Evolutionary conservation across 2,113 vertebrate species (phyloP).

Genomic region (Gambusia holbrooki): DNA sequence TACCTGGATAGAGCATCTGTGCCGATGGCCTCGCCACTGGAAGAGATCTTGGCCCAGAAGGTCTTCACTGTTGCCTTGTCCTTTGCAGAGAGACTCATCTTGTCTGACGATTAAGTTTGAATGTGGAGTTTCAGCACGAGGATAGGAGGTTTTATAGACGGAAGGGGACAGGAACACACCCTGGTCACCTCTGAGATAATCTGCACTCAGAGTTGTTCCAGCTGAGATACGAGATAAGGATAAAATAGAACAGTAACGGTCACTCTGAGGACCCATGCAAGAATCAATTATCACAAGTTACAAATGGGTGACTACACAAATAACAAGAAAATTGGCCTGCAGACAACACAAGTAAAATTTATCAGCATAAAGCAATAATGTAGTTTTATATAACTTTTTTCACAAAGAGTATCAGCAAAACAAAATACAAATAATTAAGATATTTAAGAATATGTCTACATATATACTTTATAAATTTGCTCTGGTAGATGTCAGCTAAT

Average conservation of each 20-base stretch:
- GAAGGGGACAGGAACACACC: conserved; percentile 11
- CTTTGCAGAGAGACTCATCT: conserved; percentile 77
- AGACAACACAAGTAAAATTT: too few species aligned
- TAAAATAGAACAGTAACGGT: not conserved
- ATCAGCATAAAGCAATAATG: too few species aligned
- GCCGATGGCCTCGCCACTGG: conserved; percentile 44
- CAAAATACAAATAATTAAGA: too few species aligned
- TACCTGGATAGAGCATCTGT: conserved; percentile 83
- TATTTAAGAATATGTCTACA: too few species aligned
- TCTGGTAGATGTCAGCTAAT: too few species aligned
- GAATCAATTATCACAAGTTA: not conserved
- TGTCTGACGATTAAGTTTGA: conserved; percentile 10
- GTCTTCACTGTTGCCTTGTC: conserved; percentile 76
- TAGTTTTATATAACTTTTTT: too few species aligned
- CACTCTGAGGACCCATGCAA: not conserved
- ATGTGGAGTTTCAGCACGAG: not conserved
- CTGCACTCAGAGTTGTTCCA: not conserved
- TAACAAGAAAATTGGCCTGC: too few species aligned
- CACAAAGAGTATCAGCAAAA: too few species aligned
- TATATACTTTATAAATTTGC: too few species aligned
- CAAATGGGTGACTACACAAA: not conserved
- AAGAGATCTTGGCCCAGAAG: conserved; percentile 68
- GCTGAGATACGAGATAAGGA: conserved; percentile 8
- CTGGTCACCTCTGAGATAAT: conserved; percentile 4
- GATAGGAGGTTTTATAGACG: conserved; percentile 2